Evolutionary conservation across 2,113 vertebrate genomes (phyloP), one percentile per base, ranked within the genome.

Genomic region (Edolisoma coerulescens): DNA sequence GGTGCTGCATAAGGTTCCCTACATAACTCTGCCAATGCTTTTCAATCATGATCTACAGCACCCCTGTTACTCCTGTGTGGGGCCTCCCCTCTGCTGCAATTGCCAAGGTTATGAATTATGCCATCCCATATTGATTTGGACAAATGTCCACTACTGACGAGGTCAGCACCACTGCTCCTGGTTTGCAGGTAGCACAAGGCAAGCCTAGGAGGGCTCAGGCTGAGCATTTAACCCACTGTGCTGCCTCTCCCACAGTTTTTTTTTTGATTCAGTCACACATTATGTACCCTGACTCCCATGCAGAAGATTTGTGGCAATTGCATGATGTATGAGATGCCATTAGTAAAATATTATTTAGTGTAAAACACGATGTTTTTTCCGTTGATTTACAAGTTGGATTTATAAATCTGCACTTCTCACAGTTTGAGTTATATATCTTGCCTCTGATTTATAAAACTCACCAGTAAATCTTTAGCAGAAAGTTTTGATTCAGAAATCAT

Each of bases 401-500:
- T 98, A 98, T 98, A 98, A 98, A 98, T 98, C 97, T 97, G 92
- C 45, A 97, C 97, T 98, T 98, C 97, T 98, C 96, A 96, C 94
- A 94, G 96, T 98, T 97, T 97, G 98, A 96, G 97, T 98, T 98
- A 97, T 98, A 97, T 97, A 98, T 98, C 97, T 98, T 97, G 98
- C 98, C 69, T 97, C 97, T 98, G 98, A 98, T 98, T 98, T 98
- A 98, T 98, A 98, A 98, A 98, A 98, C 98, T 97, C 91, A 96
- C 98, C 96, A 97, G 96, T 98, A 98, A 98, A 98, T 98, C 97
- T 98, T 97, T 69, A 96, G 96, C 84, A 97, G 97, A 98, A 98
- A 98, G 97, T 98, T 98, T 98, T 98, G 98, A 98, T 98, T 98
- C 98, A 98, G 97, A 98, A 98, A 98, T 98, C 98, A 98, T 98